Evolutionary conservation across 1,140 invertebrate species (phyloP), one percentile per base, ranked within the genome.

Genomic region (Drosophila orena): DNA sequence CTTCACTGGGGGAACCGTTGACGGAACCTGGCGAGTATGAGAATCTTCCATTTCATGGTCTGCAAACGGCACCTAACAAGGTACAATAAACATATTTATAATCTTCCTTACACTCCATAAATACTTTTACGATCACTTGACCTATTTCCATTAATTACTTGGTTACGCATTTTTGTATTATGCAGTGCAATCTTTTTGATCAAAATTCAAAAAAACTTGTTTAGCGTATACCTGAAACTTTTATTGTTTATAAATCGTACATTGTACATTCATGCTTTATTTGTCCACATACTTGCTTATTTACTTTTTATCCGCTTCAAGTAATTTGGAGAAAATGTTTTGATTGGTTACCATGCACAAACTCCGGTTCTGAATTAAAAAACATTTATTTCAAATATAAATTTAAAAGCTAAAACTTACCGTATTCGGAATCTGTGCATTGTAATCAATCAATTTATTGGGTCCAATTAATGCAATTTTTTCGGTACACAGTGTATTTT

Each of bases 11-110:
- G 88, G 91, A 92, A 91, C 91, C 91, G 80, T 92, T 92, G 73
- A 91, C 91, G 88, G 92, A 92, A 90, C 93, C 94, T 92, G 96
- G 96, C 71, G 97, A 97, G 92, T 98, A 98, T 94, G 97, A 98
- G 93, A 98, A 98, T 93, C 94, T 98, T 90, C 97, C 97, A 65
- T 98, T 98, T 94, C 97, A 98, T 93, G 97, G 97, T 81, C 95
- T 98, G 84, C 97, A 97, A 93, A 96, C 96, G 90, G 96, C 97
- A 77, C 96, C 96, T 81, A 97, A 97, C 93, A 98, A 98, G 96
- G 97, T 98, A 95, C 93, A 85, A 77, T 68, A 73, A 44, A 46
- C n/a, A 44, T 69, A 37, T 55, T 35, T 57, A 20, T 53, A 37
- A 56, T 24, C 47, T 66, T 24, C 24, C 54, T 49, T 24, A 43